These are phyloP conservation scores for Phengaris arion DNA, from an alignment of 2,888 invertebrate species.

Conservation along the genomic window DNA sequence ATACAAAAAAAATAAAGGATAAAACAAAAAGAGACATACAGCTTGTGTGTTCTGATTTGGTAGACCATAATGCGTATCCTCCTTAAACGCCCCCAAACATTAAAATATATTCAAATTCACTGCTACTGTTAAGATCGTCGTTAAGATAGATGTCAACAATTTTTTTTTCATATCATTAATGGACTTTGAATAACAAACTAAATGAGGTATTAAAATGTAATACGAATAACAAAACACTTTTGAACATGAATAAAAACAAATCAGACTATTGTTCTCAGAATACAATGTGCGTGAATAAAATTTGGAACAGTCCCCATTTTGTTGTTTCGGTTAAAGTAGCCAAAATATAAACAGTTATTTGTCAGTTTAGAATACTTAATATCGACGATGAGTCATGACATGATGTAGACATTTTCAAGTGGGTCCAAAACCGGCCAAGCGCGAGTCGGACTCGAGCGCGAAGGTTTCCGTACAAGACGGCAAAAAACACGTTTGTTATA, in stretches of 20 bases:
- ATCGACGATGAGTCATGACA: neutral
- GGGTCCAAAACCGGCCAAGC: no score
- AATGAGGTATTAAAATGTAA: constrained; percentile 16
- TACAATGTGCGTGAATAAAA: constrained; percentile 8
- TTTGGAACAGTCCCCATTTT: neutral
- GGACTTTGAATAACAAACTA: neutral
- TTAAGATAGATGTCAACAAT: neutral
- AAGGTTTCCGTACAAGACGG: no score
- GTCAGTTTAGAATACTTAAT: neutral
- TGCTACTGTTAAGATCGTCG: neutral
- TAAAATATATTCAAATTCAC: neutral
- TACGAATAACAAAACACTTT: constrained; percentile 5
- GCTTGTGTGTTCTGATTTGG: no score
- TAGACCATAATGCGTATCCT: no score
- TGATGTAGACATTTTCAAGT: neutral
- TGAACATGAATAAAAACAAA: constrained; percentile 10
- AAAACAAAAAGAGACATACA: no score
- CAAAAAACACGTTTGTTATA: no score
- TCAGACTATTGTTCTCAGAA: constrained; percentile 5
- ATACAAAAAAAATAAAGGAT: no score
- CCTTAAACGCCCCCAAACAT: neutral
- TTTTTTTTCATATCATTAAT: neutral
- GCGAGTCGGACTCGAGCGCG: no score
- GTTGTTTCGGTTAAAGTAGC: neutral
- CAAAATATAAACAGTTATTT: constrained; percentile 18